Base-by-base conservation (phyloP, 2,888 invertebrate species). In the Phragmatobia fuliginosa region DNA sequence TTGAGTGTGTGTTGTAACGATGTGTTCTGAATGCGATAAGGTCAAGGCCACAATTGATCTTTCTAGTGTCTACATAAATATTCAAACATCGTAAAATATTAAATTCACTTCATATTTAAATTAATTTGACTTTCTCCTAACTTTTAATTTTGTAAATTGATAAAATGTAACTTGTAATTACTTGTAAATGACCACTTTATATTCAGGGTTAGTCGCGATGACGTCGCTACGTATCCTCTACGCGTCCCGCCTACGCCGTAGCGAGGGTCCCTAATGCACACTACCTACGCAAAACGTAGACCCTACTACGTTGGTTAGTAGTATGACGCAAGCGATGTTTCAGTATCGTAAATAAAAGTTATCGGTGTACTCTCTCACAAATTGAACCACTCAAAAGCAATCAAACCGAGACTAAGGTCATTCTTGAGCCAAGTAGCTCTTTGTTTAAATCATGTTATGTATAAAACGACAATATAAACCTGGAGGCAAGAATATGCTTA, bases 401-500 rank as follows among this genome's bases (percentile, higher is more conserved):
- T 71, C 28, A 60, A 67, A 72, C 33, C 21, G 32, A 66, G 61
- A 73, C 41, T 80, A 75, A 74, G 66, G 75, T 73, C 70, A 38
- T 68, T 69, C 56, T 49, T 62, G 70, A 68, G 65, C 72, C 60
- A 68, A 64, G 73, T 66, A 68, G 60, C 74, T 82, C 82, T 85
- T 84, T 83, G 81, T 84, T 80, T 60, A 66, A 76, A 78, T 71
- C 74, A 78, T 79, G 78, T 81, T 84, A 76, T 81, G 81, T 79
- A 75, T 84, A 84, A 88, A 87, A 87, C 80, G 81, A 84, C 81
- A 82, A 81, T 80, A 80, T 68, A 80, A 82, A 75, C 38, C 76
- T 82, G 79, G 75, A 82, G 77, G 80, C 80, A 83, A 77, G 83
- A 87, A 86, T 84, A 81, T 82, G 80, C 85, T 88, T 85, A 86